Evolutionary conservation across 2,888 invertebrate species (phyloP).

Genomic region (Pammene fasciana): DNA sequence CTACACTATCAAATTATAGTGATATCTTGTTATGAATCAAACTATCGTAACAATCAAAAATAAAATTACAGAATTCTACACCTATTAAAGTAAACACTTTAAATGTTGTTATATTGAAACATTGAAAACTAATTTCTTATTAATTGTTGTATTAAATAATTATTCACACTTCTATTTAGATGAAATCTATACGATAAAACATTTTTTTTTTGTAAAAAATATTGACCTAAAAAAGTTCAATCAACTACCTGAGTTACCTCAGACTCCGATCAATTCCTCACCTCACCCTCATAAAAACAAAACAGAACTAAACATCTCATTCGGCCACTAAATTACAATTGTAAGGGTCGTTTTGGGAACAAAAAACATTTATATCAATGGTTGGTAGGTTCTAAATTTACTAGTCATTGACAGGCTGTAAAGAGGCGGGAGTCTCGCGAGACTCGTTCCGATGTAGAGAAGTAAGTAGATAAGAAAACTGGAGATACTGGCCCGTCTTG

Average conservation of each 20-base stretch:
- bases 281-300: slow-evolving; percentile 50
- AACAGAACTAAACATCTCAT: slow-evolving; percentile 61
- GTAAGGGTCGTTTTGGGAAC: slow-evolving; percentile 80
- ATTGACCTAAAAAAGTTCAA: no score
- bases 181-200: no score
- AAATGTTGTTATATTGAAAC: no score
- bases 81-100: no score
- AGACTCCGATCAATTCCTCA: slow-evolving; percentile 23
- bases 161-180: no score
- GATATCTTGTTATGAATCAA: no score
- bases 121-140: no score
- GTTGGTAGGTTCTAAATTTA: slow-evolving; percentile 80
- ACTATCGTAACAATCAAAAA: no score
- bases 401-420: slow-evolving; percentile 83
- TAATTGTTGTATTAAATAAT: no score
- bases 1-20: no score
- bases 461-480: slow-evolving; percentile 79
- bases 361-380: slow-evolving; percentile 84
- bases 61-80: no score
- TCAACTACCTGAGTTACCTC: not conserved
- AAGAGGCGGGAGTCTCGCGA: slow-evolving; percentile 72
- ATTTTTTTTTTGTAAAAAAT: no score
- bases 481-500: slow-evolving; percentile 63
- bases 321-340: slow-evolving; percentile 79
- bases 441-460: slow-evolving; percentile 70